Base-by-base conservation (phyloP, 2,113 vertebrate genomes). In the Nematolebias whitei region DNA sequence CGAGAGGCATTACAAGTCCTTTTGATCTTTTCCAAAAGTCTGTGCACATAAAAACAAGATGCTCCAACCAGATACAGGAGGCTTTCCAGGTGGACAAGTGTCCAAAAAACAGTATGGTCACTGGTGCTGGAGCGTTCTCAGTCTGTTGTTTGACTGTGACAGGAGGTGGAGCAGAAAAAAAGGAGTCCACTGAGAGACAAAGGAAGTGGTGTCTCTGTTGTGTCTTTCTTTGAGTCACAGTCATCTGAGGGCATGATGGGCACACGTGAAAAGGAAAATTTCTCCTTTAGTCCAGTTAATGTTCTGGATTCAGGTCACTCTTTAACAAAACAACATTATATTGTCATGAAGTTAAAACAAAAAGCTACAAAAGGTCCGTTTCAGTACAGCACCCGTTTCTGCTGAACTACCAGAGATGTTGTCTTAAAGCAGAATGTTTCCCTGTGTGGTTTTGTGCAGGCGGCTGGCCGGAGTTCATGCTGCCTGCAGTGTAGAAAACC, bases 171-270 rank as follows among this genome's bases (percentile, higher is more conserved):
- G 18, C 38, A 29, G n/a, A 32, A 58, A 20, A 22, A 40, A 45
- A 22, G 16, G 18, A 57, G 60, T 49, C 55, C 68, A 68, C n/a
- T 38, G 4, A 41, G 12, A 66, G 19, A 83, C 71, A 52, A 80
- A 74, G 86, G 86, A 89, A 63, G 59, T 65, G 43, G 1, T 73
- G 35, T 55, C 32, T 74, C 22, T 81, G 39, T 70, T 64, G 61
- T 41, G n/a, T 26, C 44, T 53, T 14, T 68, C 23, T 35, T 35
- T 35, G 32, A 35, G 32, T 35, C 32, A 35, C 9, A 35, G 32
- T 35, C 32, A 35, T 35, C 32, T 35, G 32, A 10, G 32, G 5
- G 32, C 32, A 16, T 26, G 15, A 12, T 52, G 11, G 23, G 61
- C 6, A 41, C 41, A 26, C 6, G 16, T 2, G 29, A 43, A 63